phyloP scores from a whole-genome alignment of 2,797 vertebrate genomes.

The Lagocephalus sceleratus region DNA sequence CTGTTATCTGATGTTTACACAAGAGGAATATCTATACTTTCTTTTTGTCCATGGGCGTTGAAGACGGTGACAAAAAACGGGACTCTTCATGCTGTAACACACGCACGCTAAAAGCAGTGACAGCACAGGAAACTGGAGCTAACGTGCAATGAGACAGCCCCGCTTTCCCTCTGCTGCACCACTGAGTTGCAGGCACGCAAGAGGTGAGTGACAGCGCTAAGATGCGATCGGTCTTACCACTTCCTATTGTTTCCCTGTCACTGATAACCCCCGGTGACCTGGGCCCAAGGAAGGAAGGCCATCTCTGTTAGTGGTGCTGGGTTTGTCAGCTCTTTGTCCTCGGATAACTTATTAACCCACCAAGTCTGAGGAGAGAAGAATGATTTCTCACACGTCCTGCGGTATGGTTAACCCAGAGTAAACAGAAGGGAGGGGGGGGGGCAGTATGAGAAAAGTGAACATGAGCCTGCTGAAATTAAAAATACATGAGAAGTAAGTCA shows the following conservation, averaged over 20 bases:
- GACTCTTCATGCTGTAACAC: conserved; percentile 37
- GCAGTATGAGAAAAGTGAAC: conserved; percentile 6
- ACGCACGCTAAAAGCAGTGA: conserved; percentile 49
- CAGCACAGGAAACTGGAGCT: conserved; percentile 47
- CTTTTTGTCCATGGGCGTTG: conserved; percentile 9
- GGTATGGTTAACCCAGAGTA: conserved; percentile 73
- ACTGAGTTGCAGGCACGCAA: conserved; percentile 48
- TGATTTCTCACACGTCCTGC: conserved; percentile 60
- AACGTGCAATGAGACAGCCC: conserved; percentile 47
- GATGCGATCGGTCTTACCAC: conserved; percentile 55
- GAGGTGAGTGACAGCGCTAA: conserved; percentile 59
- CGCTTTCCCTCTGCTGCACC: conserved; percentile 33
- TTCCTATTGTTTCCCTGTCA: conserved; percentile 76
- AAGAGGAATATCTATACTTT: too few species aligned
- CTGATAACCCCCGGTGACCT: conserved; percentile 75
- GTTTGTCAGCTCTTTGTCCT: conserved; percentile 74
- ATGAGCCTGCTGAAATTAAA: conserved; percentile 15
- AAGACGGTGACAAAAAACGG: conserved; percentile 9
- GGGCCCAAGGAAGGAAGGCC: conserved; percentile 67
- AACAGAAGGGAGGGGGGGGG: conserved; percentile 52
- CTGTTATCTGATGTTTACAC: too few species aligned
- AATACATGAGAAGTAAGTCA: too few species aligned
- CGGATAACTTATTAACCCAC: conserved; percentile 79
- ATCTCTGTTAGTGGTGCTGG: conserved; percentile 56
- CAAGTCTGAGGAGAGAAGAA: conserved; percentile 62